phyloP scores from a whole-genome alignment of 2,888 invertebrate species.

The Xylocampa areola region DNA sequence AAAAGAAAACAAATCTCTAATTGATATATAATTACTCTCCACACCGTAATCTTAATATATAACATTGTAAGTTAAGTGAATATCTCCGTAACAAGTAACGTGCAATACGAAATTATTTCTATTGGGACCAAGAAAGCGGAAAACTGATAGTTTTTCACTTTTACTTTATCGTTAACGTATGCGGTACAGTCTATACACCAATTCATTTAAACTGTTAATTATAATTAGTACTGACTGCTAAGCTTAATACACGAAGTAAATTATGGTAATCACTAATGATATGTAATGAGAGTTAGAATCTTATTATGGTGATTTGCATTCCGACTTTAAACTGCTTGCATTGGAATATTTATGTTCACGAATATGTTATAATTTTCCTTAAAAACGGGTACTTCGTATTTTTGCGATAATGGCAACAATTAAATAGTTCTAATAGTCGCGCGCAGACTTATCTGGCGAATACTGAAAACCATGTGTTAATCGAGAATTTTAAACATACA shows the following conservation, averaged over 20 bases:
- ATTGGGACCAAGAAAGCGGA: slow-evolving; percentile 42
- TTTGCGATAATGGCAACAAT: no score
- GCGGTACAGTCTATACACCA: slow-evolving; percentile 9
- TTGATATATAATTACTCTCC: slow-evolving; percentile 16
- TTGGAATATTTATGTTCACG: no score
- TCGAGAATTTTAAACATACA: no score
- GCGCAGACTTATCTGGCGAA: no score
- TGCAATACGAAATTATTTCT: slow-evolving; percentile 24
- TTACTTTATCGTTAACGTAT: slow-evolving; percentile 34
- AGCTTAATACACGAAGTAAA: slow-evolving; percentile 7
- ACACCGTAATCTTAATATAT: neutral
- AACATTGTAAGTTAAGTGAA: slow-evolving; percentile 4
- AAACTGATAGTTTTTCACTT: slow-evolving; percentile 41
- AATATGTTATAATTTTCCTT: no score
- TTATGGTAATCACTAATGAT: neutral
- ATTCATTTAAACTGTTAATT: slow-evolving; percentile 23
- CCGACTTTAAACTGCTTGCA: no score
- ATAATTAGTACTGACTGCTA: slow-evolving; percentile 4
- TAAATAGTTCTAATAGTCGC: no score
- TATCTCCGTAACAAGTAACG: slow-evolving; percentile 7
- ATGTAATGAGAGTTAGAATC: no score
- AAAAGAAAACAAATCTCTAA: slow-evolving; percentile 5
- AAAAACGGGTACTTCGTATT: no score
- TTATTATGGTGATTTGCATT: no score
- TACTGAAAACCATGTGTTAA: no score